Conservation (phyloP, 2,113 vertebrate genomes). For the Phylloscopus whistleri region DNA sequence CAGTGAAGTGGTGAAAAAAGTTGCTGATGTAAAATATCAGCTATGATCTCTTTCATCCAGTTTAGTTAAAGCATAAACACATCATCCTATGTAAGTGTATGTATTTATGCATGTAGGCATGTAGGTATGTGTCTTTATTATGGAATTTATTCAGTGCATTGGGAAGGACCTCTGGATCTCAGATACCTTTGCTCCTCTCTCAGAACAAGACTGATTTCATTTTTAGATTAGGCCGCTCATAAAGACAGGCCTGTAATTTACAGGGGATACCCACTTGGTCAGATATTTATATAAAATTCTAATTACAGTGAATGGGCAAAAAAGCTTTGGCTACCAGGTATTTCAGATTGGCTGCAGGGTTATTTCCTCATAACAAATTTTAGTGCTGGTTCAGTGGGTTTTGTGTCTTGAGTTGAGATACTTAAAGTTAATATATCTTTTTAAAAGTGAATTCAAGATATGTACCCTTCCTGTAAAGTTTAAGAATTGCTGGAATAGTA, state of each 20-base stretch:
- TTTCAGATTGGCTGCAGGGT: not conserved
- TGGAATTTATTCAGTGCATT: not conserved
- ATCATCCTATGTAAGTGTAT: not conserved
- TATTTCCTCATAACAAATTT: not conserved
- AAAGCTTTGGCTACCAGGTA: not conserved
- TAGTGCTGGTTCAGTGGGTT: not conserved
- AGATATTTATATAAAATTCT: not conserved
- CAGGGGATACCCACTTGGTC: not conserved
- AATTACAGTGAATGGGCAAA: not conserved
- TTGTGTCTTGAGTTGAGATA: not conserved
- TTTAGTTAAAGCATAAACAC: not conserved
- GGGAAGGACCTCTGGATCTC: not conserved
- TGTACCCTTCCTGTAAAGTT: not conserved
- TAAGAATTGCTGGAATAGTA: not conserved
- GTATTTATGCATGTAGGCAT: not conserved
- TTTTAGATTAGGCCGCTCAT: not conserved
- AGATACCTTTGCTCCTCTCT: not conserved
- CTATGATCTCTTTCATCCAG: not conserved
- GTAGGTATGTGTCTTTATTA: not conserved
- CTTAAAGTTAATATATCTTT: not conserved
- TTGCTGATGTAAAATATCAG: not conserved
- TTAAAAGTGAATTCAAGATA: not conserved
- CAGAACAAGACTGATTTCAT: not conserved
- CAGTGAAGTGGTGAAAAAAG: constrained; percentile 13
- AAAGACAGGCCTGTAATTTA: not conserved